phyloP scores from a whole-genome alignment of 2,888 invertebrate species.

The Nematopogon swammerdamellus region DNA sequence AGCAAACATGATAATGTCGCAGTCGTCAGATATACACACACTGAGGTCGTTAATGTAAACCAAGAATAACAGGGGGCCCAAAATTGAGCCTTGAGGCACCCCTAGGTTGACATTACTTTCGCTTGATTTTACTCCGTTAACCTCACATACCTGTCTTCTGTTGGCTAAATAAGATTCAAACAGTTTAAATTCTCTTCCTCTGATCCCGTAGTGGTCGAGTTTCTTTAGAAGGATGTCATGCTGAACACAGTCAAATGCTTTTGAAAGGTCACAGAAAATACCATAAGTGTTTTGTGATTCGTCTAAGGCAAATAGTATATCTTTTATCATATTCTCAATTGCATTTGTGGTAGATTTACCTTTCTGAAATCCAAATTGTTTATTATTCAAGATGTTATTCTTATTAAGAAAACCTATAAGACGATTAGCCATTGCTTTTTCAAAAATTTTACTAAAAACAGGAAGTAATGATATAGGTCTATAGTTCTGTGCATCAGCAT shows the following conservation, averaged over 20 bases:
- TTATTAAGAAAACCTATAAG: slow-evolving; percentile 6
- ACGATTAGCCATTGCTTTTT: slow-evolving; percentile 6
- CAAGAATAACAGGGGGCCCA: not conserved
- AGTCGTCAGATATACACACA: not conserved
- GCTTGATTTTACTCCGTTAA: not conserved
- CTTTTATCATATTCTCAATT: no score
- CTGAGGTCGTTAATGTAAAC: not conserved
- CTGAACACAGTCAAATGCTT: slow-evolving; percentile 2
- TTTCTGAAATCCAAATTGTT: slow-evolving; percentile 9
- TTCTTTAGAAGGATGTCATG: slow-evolving; percentile 2
- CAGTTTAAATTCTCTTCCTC: not conserved
- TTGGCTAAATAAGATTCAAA: not conserved
- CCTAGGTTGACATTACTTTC: not conserved
- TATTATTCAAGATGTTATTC: slow-evolving; percentile 7
- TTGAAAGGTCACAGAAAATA: no score
- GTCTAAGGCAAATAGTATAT: no score
- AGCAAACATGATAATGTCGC: not conserved
- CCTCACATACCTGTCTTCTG: not conserved
- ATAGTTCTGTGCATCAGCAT: slow-evolving; percentile 6
- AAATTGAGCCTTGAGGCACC: not conserved
- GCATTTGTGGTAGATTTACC: no score
- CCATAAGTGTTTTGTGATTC: no score
- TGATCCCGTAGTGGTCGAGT: not conserved
- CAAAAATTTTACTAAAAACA: slow-evolving; percentile 7
- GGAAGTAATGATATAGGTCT: slow-evolving; percentile 9